These are phyloP conservation scores for Telmatherina bonti DNA, from an alignment of 2,797 vertebrate genomes.

Conservation along the genomic window DNA sequence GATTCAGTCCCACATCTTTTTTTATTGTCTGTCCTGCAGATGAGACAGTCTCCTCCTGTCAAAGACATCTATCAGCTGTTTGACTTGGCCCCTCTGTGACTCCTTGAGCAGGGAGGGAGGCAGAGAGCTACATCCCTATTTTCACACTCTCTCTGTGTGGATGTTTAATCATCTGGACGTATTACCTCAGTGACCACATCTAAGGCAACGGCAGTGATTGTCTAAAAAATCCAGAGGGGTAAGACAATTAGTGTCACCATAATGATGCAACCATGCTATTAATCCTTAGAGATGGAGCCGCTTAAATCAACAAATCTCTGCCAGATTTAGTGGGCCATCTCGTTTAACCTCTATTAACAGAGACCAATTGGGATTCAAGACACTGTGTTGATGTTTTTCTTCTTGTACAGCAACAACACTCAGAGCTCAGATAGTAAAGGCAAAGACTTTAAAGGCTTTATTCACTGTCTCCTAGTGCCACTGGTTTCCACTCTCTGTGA, in stretches of 20 bases:
- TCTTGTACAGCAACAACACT: conserved; percentile 40
- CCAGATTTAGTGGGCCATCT: conserved; percentile 68
- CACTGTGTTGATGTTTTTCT: conserved; percentile 59
- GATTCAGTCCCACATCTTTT: conserved; percentile 51
- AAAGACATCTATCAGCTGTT: conserved; percentile 77
- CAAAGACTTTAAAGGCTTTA: conserved; percentile 40
- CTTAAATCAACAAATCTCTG: conserved; percentile 65
- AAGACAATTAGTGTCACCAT: conserved; percentile 54
- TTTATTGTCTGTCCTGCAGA: conserved; percentile 44
- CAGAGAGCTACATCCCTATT: conserved; percentile 20
- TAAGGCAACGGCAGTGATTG: conserved; percentile 76
- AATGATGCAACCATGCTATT: conserved; percentile 61
- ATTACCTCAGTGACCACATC: conserved; percentile 83
- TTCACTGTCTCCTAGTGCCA: conserved; percentile 61
- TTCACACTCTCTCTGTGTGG: conserved; percentile 29
- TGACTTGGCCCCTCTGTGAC: conserved; percentile 52
- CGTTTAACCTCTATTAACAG: conserved; percentile 63
- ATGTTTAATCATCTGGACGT: conserved; percentile 74
- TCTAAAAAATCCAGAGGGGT: conserved; percentile 71
- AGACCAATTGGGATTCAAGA: conserved; percentile 75
- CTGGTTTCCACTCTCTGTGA: conserved; percentile 48
- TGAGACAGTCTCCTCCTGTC: conserved; percentile 50
- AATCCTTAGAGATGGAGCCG: conserved; percentile 54
- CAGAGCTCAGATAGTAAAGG: conserved; percentile 60
- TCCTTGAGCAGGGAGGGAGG: conserved; percentile 24